phyloP scores from a whole-genome alignment of 2,888 invertebrate genomes.

The Cotesia congregata region DNA sequence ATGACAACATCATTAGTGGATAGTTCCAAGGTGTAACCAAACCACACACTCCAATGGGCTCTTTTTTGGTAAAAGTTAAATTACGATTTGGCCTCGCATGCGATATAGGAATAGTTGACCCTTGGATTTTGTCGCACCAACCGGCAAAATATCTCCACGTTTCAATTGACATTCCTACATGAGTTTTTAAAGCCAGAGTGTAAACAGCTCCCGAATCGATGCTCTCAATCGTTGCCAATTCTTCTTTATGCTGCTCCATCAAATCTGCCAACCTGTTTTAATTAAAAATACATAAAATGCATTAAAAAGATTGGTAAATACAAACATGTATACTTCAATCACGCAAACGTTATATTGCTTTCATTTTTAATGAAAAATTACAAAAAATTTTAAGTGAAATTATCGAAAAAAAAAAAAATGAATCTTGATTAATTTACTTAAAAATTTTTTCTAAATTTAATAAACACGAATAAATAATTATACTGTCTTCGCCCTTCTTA shows the following conservation, averaged over 20 bases:
- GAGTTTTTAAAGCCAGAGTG: conserved; percentile 95
- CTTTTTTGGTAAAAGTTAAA: conserved; percentile 88
- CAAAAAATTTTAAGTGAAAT: no score
- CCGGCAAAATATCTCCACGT: conserved; percentile 97
- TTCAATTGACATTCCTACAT: conserved; percentile 98
- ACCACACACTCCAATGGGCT: conserved; percentile 94
- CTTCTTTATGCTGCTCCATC: conserved; percentile 95
- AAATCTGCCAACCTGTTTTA: conserved; percentile 85
- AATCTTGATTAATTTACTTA: no score
- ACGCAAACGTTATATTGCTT: no score
- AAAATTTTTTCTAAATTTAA: no score
- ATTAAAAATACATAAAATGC: neutral
- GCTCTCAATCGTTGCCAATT: conserved; percentile 93
- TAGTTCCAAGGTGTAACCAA: conserved; percentile 98
- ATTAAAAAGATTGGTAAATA: no score
- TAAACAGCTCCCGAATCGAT: conserved; percentile 97
- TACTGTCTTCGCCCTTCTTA: no score
- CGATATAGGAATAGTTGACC: conserved; percentile 90
- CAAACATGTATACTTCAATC: no score
- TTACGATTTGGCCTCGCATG: conserved; percentile 94
- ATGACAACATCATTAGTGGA: conserved; percentile 98
- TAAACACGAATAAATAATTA: no score
- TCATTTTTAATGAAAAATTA: no score
- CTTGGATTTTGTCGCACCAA: conserved; percentile 97
- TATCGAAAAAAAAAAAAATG: no score